Conservation (phyloP, 53 echinoderm and acorn worm species). For the Holothuria scabra region DNA sequence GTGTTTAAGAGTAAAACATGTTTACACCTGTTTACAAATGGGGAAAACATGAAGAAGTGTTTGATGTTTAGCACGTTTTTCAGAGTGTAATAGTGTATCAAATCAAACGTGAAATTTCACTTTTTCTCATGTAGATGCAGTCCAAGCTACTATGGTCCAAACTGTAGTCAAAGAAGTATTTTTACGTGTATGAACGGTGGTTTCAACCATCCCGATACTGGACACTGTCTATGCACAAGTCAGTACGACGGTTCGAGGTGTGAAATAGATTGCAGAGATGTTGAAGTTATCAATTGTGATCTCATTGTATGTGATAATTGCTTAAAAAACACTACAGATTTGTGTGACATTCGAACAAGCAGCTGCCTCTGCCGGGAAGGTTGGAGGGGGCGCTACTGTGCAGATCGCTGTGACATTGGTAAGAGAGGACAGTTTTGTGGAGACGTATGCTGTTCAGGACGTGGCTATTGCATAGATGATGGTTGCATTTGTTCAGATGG, state of each 20-base stretch:
- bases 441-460: not conserved
- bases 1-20: too few species aligned
- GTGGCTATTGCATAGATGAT: not conserved
- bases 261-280: not conserved
- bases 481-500: constrained; percentile 5
- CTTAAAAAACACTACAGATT: too few species aligned
- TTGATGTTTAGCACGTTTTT: too few species aligned
- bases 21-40: too few species aligned
- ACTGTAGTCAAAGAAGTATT: not conserved
- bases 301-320: not conserved
- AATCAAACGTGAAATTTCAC: not conserved
- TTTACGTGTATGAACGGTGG: constrained; percentile 4
- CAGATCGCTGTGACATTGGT: constrained; percentile 2
- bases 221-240: not conserved
- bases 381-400: constrained; percentile 7
- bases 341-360: not conserved
- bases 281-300: not conserved
- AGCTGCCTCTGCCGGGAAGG: not conserved
- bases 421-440: not conserved
- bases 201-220: not conserved
- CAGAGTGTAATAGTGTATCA: too few species aligned
- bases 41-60: too few species aligned
- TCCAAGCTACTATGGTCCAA: not conserved
- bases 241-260: not conserved
- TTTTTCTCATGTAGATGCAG: not conserved